Percentiles rank a stretch among this genome's conserved stretches.
Evolutionary conservation across 2,797 vertebrate genomes (phyloP).

Genomic region (Staurois parvus): DNA sequence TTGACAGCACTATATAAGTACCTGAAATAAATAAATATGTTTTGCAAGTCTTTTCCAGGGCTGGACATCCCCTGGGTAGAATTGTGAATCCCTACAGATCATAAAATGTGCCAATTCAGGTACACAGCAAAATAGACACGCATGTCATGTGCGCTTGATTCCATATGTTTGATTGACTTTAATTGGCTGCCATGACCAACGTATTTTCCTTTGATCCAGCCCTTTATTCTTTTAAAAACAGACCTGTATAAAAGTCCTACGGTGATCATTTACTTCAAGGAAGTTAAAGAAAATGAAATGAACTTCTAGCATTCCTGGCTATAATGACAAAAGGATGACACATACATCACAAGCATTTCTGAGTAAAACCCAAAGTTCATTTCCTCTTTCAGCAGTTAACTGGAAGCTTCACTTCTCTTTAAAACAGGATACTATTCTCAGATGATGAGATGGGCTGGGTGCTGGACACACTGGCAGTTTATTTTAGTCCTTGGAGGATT

Average conservation of each 20-base stretch:
- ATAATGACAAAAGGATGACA: neutral
- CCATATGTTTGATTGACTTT: too few species aligned
- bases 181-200: neutral
- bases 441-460: neutral
- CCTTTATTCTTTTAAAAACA: too few species aligned
- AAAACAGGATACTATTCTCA: neutral
- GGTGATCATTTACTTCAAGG: neutral
- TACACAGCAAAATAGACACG: too few species aligned
- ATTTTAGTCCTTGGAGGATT: constrained; percentile 31
- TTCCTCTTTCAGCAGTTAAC: constrained; percentile 16
- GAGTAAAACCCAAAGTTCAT: neutral
- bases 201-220: too few species aligned
- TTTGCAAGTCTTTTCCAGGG: neutral
- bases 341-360: neutral
- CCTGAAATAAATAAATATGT: too few species aligned
- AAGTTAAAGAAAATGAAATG: neutral
- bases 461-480: constrained; percentile 5
- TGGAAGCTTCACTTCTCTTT: neutral
- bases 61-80: too few species aligned
- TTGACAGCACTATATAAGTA: too few species aligned
- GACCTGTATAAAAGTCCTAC: neutral
- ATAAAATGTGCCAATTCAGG: too few species aligned
- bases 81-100: too few species aligned
- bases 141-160: too few species aligned
- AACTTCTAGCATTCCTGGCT: neutral